Evolutionary conservation across 2,888 invertebrate species (phyloP), one percentile per base, ranked within the genome.

Genomic region (Cheilosia urbana): DNA sequence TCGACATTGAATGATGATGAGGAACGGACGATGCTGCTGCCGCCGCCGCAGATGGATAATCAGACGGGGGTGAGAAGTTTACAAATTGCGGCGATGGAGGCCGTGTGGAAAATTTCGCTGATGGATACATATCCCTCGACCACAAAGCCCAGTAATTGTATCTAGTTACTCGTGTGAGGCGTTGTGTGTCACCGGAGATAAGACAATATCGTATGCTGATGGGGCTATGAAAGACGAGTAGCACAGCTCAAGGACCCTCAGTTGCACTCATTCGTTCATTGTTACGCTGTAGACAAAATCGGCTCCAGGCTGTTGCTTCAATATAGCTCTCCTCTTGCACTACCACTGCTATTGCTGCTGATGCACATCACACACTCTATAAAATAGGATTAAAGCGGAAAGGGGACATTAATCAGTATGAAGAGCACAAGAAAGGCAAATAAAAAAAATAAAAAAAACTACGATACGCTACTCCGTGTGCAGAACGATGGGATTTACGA

Each of bases 21-120:
- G 68, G 89, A 88, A 87, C 89, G 89, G 82, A 55, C 47, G 62
- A 34, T 17, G 57, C 42, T 11, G 72, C 49, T 7, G 85, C 37
- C 13, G 37, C 63, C 76, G 80, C 87, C 63, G 93, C 93, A 57
- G 95, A 95, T 87, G 95, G 95, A 91, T 95, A 96, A 84, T 95
- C 95, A 88, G 95, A 95, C 89, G 96, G 95, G 87, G 95, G 96
- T 88, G 96, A 95, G 92, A 96, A 96, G 93, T 95, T 95, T 92
- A 96, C 94, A 93, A 93, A 93, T 78, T 93, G 93, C 76, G 93
- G 93, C 84, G 93, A 93, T 63, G 90, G 89, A 75, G 92, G 91
- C 75, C 91, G 90, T 78, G 91, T 89, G 78, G 92, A 91, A 87
- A 91, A 91, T 87, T 92, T 92, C 75, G 90, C 89, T 81, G 90